Evolutionary conservation across 2,888 invertebrate genomes (phyloP).

Genomic region (Atrina japonica): DNA sequence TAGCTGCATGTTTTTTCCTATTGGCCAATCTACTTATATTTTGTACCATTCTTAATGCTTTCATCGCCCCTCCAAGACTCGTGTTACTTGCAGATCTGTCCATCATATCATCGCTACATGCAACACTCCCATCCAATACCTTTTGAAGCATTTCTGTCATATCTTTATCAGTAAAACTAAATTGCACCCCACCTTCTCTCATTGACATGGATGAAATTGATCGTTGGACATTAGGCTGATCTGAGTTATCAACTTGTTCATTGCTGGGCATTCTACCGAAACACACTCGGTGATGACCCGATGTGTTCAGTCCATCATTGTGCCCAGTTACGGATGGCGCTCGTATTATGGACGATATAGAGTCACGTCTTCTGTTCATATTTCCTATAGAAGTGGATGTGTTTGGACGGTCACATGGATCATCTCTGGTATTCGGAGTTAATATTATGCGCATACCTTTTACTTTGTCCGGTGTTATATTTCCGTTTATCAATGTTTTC

Average conservation of each 20-base stretch:
- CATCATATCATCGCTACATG: neutral
- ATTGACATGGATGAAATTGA: conserved; percentile 28
- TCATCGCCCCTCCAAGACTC: conserved; percentile 8
- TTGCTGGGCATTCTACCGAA: conserved; percentile 1
- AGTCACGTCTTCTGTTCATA: conserved; percentile 13
- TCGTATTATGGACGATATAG: neutral
- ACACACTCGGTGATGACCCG: conserved; percentile 16
- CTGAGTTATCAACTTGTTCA: neutral
- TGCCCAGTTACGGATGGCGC: conserved; percentile 7
- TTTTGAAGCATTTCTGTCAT: conserved; percentile 35
- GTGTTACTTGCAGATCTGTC: neutral
- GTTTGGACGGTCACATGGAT: neutral
- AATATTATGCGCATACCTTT: neutral
- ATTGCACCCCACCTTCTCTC: conserved; percentile 27
- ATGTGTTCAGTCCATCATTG: conserved; percentile 14
- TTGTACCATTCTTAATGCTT: conserved; percentile 4
- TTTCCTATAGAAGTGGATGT: neutral
- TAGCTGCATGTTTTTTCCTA: conserved; percentile 3
- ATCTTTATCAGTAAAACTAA: conserved; percentile 20
- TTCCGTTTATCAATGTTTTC: neutral
- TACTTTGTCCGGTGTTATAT: neutral
- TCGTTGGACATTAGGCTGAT: neutral
- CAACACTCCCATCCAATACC: conserved; percentile 21
- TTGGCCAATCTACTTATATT: conserved; percentile 6
- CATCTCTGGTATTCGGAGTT: too few species aligned